These are phyloP conservation scores for Chascanopsetta lugubris DNA, from an alignment of 2,113 vertebrate genomes.

Conservation along the genomic window DNA sequence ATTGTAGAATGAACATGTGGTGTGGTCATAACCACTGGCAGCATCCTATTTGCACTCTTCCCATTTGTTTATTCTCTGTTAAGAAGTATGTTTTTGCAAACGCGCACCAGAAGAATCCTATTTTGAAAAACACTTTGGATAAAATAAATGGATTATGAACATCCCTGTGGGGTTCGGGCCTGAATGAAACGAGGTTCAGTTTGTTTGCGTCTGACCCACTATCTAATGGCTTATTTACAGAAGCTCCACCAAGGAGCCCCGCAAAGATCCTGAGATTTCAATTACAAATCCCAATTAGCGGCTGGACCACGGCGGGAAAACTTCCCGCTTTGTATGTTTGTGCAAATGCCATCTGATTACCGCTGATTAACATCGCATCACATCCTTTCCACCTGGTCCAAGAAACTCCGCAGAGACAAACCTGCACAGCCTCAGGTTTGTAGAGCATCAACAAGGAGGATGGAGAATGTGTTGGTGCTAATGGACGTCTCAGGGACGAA, in stretches of 20 bases:
- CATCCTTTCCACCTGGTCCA: background rate
- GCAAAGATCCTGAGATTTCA: constrained; percentile 2
- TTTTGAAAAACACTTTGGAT: background rate
- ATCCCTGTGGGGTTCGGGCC: background rate
- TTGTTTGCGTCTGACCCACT: constrained; percentile 18
- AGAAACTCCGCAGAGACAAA: background rate
- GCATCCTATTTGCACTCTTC: background rate
- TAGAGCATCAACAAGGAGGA: constrained; percentile 21
- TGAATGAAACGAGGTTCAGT: background rate
- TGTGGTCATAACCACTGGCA: background rate
- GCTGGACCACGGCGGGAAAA: background rate
- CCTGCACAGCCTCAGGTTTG: constrained; percentile 10
- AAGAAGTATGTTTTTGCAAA: background rate
- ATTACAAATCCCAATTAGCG: background rate
- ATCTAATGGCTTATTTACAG: constrained; percentile 5
- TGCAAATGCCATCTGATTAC: background rate
- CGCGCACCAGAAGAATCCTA: background rate
- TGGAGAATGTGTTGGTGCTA: constrained; percentile 26
- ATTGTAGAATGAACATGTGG: background rate
- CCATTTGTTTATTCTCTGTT: background rate
- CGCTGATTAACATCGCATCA: background rate
- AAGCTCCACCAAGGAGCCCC: background rate
- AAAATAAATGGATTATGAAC: background rate
- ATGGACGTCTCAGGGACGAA: constrained; percentile 23
- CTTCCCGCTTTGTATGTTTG: background rate